Evolutionary conservation across 2,113 vertebrate genomes (phyloP).

Genomic region (Onychorhynchus coronatus): DNA sequence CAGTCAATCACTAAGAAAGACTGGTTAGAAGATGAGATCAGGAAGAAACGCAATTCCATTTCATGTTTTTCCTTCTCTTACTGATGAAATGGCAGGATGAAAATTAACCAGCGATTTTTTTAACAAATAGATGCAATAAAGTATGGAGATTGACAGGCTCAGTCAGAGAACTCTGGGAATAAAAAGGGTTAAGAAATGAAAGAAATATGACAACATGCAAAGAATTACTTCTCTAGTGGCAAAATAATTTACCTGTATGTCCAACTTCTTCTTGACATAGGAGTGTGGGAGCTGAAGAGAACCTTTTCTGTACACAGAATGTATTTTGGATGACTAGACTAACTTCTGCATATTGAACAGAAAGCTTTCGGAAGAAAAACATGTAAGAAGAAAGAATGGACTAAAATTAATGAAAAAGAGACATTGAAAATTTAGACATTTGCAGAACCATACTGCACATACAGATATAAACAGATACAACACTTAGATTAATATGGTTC

Average conservation of each 20-base stretch:
- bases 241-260: background rate
- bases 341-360: background rate
- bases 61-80: rapidly evolving
- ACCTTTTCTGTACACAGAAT: background rate
- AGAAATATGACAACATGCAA: background rate
- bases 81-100: background rate
- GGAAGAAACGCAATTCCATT: background rate
- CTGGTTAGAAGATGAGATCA: background rate
- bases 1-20: background rate
- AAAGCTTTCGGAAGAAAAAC: background rate
- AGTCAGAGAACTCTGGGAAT: background rate
- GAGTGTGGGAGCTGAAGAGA: background rate
- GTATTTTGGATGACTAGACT: background rate
- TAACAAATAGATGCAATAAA: background rate
- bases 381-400: background rate
- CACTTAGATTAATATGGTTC: background rate
- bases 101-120: background rate
- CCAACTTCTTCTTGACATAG: background rate
- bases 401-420: background rate
- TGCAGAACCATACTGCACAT: background rate
- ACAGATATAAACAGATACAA: background rate
- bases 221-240: background rate
- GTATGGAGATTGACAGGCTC: background rate
- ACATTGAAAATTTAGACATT: background rate
- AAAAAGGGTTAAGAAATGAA: background rate